Percentiles rank a stretch among this genome's conserved stretches.
Conservation (phyloP, 2,797 vertebrate genomes). For the Poecilia velifera region DNA sequence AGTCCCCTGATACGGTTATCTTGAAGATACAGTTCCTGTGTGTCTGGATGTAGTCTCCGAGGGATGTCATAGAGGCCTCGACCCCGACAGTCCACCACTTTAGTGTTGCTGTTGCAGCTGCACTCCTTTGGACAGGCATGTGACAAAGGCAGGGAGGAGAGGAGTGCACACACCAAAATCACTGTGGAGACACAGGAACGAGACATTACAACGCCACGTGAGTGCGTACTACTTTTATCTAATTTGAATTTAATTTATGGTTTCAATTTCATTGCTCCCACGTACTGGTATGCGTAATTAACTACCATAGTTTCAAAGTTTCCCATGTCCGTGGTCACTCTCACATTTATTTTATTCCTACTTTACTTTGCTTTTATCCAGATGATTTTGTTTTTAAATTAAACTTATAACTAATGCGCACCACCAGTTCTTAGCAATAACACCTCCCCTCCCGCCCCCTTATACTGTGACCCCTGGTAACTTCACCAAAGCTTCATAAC, state of each 20-base stretch:
- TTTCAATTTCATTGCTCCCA: background rate
- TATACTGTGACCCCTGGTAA: constrained; percentile 47
- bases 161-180: constrained; percentile 74
- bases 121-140: constrained; percentile 89
- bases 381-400: constrained; percentile 14
- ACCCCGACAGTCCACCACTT: constrained; percentile 89
- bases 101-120: constrained; percentile 83
- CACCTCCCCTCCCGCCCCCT: constrained; percentile 22
- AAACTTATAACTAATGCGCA: constrained; percentile 47
- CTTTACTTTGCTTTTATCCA: constrained; percentile 4
- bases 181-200: constrained; percentile 71
- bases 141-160: constrained; percentile 64
- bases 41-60: constrained; percentile 83
- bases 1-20: constrained; percentile 90
- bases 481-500: constrained; percentile 58
- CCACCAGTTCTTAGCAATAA: constrained; percentile 16
- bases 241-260: background rate
- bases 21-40: constrained; percentile 89
- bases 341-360: background rate
- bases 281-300: background rate
- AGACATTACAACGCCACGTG: constrained; percentile 10
- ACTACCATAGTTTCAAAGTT: background rate
- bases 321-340: background rate
- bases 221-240: background rate
- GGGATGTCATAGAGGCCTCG: constrained; percentile 90